phyloP scores from a whole-genome alignment of 1,140 invertebrate species.

The Notospermus geniculatus region DNA sequence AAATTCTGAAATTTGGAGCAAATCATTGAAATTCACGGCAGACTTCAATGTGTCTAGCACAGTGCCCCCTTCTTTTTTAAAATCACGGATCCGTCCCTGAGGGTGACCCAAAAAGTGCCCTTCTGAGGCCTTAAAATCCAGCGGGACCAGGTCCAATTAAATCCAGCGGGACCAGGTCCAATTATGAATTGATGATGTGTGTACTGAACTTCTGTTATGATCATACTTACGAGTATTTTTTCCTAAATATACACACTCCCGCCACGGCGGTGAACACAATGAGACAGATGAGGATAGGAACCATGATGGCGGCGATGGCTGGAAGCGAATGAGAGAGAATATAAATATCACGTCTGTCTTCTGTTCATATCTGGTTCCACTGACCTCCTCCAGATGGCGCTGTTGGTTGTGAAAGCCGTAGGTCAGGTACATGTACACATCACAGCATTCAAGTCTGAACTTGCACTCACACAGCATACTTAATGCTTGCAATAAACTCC shows the following conservation, averaged over 20 bases:
- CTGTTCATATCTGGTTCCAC: no score
- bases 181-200: slow-evolving; percentile 9
- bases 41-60: slow-evolving; percentile 20
- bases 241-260: slow-evolving; percentile 18
- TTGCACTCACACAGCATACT: no score
- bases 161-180: not conserved
- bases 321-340: not conserved
- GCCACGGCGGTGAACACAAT: slow-evolving; percentile 22
- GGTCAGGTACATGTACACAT: not conserved
- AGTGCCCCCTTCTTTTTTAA: slow-evolving; percentile 23
- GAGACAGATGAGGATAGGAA: slow-evolving; percentile 16
- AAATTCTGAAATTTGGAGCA: no score
- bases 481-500: no score
- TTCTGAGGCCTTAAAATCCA: not conserved
- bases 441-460: no score
- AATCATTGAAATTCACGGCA: no score
- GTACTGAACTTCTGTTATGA: not conserved
- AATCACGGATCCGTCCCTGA: no score
- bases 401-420: not conserved
- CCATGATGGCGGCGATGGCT: slow-evolving; percentile 12
- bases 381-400: no score
- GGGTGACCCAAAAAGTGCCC: slow-evolving; percentile 15
- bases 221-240: slow-evolving; percentile 26
- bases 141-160: no score
- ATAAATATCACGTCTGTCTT: no score